phyloP scores from a whole-genome alignment of 2,113 vertebrate species.

The Gavialis gangeticus region DNA sequence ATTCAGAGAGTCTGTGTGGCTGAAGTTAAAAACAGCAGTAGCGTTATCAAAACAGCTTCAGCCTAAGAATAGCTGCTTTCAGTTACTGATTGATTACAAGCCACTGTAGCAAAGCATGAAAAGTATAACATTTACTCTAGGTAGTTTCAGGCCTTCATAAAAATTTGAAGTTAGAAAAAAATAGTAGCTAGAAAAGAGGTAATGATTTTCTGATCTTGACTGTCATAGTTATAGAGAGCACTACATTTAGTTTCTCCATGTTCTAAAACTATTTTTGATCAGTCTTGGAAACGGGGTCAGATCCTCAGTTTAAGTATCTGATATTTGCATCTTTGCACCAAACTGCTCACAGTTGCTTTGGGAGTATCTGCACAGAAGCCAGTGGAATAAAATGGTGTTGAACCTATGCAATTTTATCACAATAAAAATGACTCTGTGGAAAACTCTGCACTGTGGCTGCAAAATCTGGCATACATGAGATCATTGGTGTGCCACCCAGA shows the following conservation, averaged over 20 bases:
- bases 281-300: background rate
- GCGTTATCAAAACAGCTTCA: background rate
- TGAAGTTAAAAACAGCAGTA: background rate
- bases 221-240: background rate
- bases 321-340: background rate
- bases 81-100: background rate
- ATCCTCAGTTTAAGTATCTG: background rate
- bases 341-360: background rate
- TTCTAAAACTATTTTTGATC: background rate
- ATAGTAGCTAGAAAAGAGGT: background rate
- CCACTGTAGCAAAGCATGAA: background rate
- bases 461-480: background rate
- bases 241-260: background rate
- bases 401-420: background rate
- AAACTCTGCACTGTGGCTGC: background rate
- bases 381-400: background rate
- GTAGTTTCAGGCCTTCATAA: background rate
- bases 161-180: background rate
- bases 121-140: background rate
- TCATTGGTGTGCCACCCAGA: background rate
- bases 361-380: background rate
- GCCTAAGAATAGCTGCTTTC: background rate
- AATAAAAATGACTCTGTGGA: background rate
- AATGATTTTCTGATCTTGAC: background rate
- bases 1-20: background rate